phyloP scores from a whole-genome alignment of 1,140 invertebrate species.

The Kradibia gibbosae region DNA sequence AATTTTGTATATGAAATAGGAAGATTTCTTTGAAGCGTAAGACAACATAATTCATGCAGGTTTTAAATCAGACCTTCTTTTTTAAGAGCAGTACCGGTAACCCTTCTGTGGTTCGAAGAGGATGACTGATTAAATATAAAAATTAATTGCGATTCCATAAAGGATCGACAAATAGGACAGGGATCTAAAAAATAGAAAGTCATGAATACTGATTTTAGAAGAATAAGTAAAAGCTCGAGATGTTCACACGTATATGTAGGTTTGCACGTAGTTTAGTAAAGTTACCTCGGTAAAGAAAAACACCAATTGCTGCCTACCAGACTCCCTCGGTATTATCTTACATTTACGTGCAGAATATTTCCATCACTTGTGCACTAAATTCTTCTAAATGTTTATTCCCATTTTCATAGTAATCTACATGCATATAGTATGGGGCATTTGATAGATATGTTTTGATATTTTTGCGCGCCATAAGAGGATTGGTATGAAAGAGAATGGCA shows the following conservation, averaged over 20 bases:
- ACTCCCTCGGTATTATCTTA: not conserved
- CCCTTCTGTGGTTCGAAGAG: no score
- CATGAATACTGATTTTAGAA: not conserved
- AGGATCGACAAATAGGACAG: no score
- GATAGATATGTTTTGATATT: slow-evolving; percentile 49
- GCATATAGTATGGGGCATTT: not conserved
- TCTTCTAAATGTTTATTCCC: slow-evolving; percentile 1
- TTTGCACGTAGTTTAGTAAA: not conserved
- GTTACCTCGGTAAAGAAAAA: not conserved
- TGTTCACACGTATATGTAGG: not conserved
- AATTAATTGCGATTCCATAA: no score
- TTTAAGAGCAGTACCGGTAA: no score
- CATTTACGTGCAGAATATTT: not conserved
- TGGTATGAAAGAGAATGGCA: slow-evolving; percentile 36
- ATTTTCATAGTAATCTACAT: not conserved
- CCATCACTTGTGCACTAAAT: not conserved
- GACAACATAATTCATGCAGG: no score
- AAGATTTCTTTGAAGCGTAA: no score
- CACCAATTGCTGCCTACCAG: not conserved
- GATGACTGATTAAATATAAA: no score
- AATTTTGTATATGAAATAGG: no score
- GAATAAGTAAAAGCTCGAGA: not conserved
- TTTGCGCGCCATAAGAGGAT: slow-evolving; percentile 40
- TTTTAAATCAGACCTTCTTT: no score
- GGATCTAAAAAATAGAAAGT: no score